Base-by-base conservation (phyloP, 2,888 invertebrate genomes). In the Pedicia rivosa region DNA sequence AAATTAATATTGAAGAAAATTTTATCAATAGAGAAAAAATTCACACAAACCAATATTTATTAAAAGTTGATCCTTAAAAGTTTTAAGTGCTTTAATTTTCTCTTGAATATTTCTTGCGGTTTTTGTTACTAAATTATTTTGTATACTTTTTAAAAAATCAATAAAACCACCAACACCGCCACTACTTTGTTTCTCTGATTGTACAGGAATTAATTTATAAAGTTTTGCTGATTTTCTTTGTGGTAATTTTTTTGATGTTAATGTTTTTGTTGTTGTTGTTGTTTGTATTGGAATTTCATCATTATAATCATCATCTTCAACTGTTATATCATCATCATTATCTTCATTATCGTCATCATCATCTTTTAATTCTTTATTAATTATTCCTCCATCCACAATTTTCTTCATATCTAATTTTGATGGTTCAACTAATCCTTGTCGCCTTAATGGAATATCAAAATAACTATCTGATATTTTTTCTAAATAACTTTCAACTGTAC, bases 11-110 rank as follows among this genome's bases (percentile, higher is more conserved):
- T 9, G 20, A 17, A 27, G 13, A 12, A 37, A 26, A 6, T 25
- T 29, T 38, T 16, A 30, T 22, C 9, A 16, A 39, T 37, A 7
- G 22, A 35, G 24, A 7, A 12, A 15, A 25, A 38, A 38, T 22
- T 5, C 39, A 40, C 66, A 55, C 66, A 65, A 62, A 82, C 82
- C 72, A 46, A 83, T 78, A 49, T 73, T 70, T 16, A 56, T 54
- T 43, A 80, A 57, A 15, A 83, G 59, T 38, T 65, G 62, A 43
- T 73, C 67, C 4, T 54, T 50, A 6, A 61, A 44, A 4, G 45
- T 44, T 28, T 52, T 49, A 1, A 62, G 43, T 32, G 50, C 43
- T 43, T 53, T 49, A 4, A 61, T 55, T 48, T 62, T 62, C 16
- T 55, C 51, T 27, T 54, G 46, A 27, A 61, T 52, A 10, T 49